Evolutionary conservation across 2,888 invertebrate genomes (phyloP).

Genomic region (Cosmorhoe ocellata): DNA sequence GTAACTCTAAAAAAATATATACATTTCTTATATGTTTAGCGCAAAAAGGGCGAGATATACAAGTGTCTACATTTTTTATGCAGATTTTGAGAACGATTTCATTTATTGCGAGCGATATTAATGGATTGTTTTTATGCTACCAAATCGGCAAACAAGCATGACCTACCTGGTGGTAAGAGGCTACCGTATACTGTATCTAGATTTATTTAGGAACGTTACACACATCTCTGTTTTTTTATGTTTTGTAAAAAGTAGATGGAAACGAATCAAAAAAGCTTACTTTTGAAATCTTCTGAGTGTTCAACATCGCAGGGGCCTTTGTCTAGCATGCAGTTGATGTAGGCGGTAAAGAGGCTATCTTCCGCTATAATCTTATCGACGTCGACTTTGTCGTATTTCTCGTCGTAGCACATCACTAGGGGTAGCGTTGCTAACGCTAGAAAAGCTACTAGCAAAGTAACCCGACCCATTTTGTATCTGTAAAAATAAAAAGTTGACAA

Average conservation of each 20-base stretch:
- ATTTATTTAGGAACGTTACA: no score
- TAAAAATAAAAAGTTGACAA: not conserved
- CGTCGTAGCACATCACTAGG: slow-evolving; percentile 59
- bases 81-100: no score
- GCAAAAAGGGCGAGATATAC: no score
- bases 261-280: slow-evolving; percentile 36
- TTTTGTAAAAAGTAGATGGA: no score
- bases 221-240: no score
- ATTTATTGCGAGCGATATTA: no score
- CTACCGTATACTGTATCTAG: no score
- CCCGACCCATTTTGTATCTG: slow-evolving; percentile 39
- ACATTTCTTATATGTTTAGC: no score
- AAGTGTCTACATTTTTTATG: no score
- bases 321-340: slow-evolving; percentile 63
- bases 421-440: slow-evolving; percentile 39
- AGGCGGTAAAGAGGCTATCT: slow-evolving; percentile 51
- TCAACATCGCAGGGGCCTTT: slow-evolving; percentile 62
- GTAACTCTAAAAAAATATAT: slow-evolving; percentile 47
- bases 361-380: slow-evolving; percentile 64
- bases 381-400: slow-evolving; percentile 62
- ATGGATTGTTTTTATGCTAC: no score
- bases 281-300: slow-evolving; percentile 58
- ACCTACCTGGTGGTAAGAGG: no score
- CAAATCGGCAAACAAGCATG: no score
- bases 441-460: slow-evolving; percentile 36